These are phyloP conservation scores for Arvicola amphibius DNA, from an alignment of 2,797 vertebrate species.

Conservation along the genomic window DNA sequence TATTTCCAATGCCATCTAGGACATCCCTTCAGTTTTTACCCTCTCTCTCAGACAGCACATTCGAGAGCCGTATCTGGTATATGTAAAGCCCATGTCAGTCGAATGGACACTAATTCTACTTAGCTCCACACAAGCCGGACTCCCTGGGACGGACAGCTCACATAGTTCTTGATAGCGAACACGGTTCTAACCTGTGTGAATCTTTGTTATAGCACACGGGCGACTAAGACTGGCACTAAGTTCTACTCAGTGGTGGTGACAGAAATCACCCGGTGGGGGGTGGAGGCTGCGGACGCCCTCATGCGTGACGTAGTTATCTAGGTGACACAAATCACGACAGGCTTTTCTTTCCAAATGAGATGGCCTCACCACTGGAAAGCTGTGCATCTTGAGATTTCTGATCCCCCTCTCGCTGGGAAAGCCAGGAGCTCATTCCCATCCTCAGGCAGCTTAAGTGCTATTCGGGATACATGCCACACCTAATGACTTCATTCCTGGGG, in stretches of 20 bases:
- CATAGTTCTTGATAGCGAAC: not conserved
- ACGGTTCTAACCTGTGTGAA: accelerated
- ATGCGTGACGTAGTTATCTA: not conserved
- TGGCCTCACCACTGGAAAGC: not conserved
- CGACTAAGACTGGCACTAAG: not conserved
- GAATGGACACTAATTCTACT: not conserved
- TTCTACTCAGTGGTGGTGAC: not conserved
- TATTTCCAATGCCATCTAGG: not conserved
- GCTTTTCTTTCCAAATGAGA: constrained; percentile 67
- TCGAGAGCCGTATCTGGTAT: not conserved
- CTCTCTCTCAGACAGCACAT: not conserved
- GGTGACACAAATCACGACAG: constrained; percentile 22
- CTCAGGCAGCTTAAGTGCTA: accelerated
- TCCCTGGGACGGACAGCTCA: accelerated
- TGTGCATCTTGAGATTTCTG: constrained; percentile 63
- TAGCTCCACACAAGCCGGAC: not conserved
- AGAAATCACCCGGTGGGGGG: not conserved
- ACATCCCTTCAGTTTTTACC: not conserved
- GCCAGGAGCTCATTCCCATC: accelerated
- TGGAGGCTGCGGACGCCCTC: not conserved
- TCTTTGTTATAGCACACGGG: not conserved
- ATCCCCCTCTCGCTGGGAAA: not conserved
- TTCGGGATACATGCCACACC: accelerated
- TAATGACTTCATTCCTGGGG: accelerated
- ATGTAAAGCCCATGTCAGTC: not conserved